These are phyloP conservation scores for Euphonia xanthogaster DNA, from an alignment of 2,797 vertebrate genomes.

Conservation along the genomic window DNA sequence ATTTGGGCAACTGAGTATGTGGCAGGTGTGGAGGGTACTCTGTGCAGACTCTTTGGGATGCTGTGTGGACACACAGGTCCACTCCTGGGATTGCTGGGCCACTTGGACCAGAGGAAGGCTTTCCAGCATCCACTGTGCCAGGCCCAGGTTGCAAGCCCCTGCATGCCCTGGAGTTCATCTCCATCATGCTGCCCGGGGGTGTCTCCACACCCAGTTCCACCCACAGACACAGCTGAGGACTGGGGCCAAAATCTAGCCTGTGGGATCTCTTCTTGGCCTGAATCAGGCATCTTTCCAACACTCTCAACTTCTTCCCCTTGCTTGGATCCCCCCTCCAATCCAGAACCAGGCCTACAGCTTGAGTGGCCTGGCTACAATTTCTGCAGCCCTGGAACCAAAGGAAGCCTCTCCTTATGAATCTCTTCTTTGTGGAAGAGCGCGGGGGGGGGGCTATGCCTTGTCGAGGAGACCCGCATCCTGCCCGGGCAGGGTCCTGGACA, in stretches of 20 bases:
- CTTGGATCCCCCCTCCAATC: background rate
- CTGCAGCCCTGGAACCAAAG: background rate
- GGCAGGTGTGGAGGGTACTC: background rate
- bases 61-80: background rate
- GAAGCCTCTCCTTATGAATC: background rate
- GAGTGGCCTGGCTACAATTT: background rate
- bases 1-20: accelerated
- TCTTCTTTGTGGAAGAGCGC: background rate
- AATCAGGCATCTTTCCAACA: background rate
- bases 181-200: background rate
- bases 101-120: background rate
- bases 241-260: background rate
- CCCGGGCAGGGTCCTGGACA: too few relatives aligned
- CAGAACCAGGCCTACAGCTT: background rate
- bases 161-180: background rate
- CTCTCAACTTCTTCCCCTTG: background rate
- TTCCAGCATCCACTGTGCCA: background rate
- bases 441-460: background rate
- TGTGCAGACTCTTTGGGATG: background rate
- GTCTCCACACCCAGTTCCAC: background rate
- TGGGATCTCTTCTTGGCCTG: background rate
- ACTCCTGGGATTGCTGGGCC: background rate
- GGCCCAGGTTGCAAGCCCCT: background rate
- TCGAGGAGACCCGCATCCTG: too few relatives aligned
- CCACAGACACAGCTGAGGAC: background rate